Base-by-base conservation (phyloP, 2,113 vertebrate species). In the Oncorhynchus clarkii region DNA sequence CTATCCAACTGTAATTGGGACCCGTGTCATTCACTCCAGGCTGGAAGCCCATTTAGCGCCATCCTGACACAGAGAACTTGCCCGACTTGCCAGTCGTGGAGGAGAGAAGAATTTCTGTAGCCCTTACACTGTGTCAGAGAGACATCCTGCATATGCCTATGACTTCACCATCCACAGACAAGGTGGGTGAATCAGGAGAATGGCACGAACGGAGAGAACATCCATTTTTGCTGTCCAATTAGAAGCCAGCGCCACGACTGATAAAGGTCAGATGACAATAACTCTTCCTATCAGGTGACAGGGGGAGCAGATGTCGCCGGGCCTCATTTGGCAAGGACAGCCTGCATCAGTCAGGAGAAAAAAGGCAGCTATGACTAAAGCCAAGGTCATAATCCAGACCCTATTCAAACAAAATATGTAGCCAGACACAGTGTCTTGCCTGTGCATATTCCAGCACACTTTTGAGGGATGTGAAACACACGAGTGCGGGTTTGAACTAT, bases 241-340 rank as follows among this genome's bases (percentile, higher is more conserved):
- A 70, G n/a, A 24, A 70, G 5, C 18, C 39, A 24, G 68, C 20
- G 9, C 12, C 20, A 49, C 20, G 8, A 5, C 20, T 29, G 39
- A 45, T 49, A 49, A 70, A 70, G 68, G 68, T 70, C 68, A 70
- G 18, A 16, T 49, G 39, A 70, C 39, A 49, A 24, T 70, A 39
- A 70, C 34, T 70, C 68, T 20, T 70, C 39, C 67, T 22, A 49
- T 70, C 68, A 26, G 34, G 34, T 48, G 68, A 70, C 68, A 70
- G 45, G 20, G 5, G 51, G 51, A 54, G 51, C 51, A 18, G 16
- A 18, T 1, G 14, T 54, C 3, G 5, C 51, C 51, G 5, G 14
- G 51, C 16, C 51, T 54, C 16, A 54, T 54, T 18, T 54, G 16
- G 51, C 51, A 14, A 54, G 51, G 14, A 54, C 51, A 51, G 49